phyloP scores from a whole-genome alignment of 2,113 vertebrate species.

The Grantiella picta region DNA sequence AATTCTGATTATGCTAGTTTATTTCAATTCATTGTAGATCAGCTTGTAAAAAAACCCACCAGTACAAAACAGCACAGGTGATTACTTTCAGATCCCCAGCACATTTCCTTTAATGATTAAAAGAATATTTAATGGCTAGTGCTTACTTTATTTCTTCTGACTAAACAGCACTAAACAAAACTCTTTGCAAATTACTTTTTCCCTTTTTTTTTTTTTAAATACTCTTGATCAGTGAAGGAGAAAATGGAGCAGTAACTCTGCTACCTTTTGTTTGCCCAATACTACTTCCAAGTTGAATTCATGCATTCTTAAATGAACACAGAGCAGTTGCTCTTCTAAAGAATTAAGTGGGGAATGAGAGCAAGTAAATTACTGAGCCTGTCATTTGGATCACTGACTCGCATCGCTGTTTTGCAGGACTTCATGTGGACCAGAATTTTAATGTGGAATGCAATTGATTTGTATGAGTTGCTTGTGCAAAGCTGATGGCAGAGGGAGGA shows the following conservation, averaged over 20 bases:
- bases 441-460: conserved; percentile 51
- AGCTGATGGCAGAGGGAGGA: not conserved
- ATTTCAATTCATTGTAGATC: conserved; percentile 12
- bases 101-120: conserved; percentile 25
- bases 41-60: not conserved
- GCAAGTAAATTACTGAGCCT: conserved; percentile 61
- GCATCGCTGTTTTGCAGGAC: conserved; percentile 50
- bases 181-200: conserved; percentile 30
- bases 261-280: conserved; percentile 54
- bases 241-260: conserved; percentile 59
- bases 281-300: conserved; percentile 40
- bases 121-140: conserved; percentile 30
- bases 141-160: conserved; percentile 14
- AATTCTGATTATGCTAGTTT: conserved; percentile 15
- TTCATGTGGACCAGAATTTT: conserved; percentile 54
- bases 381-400: conserved; percentile 67
- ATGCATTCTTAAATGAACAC: conserved; percentile 53
- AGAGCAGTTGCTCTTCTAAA: conserved; percentile 54
- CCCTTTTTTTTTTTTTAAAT: not conserved
- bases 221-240: conserved; percentile 43
- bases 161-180: conserved; percentile 34
- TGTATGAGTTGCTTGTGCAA: conserved; percentile 53
- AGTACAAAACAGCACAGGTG: not conserved
- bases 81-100: conserved; percentile 1
- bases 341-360: conserved; percentile 67